A percentile compares a stretch with the other conserved stretches of the same genome.
These are phyloP conservation scores for Cariama cristata DNA, from an alignment of 2,113 vertebrate species.

Conservation along the genomic window DNA sequence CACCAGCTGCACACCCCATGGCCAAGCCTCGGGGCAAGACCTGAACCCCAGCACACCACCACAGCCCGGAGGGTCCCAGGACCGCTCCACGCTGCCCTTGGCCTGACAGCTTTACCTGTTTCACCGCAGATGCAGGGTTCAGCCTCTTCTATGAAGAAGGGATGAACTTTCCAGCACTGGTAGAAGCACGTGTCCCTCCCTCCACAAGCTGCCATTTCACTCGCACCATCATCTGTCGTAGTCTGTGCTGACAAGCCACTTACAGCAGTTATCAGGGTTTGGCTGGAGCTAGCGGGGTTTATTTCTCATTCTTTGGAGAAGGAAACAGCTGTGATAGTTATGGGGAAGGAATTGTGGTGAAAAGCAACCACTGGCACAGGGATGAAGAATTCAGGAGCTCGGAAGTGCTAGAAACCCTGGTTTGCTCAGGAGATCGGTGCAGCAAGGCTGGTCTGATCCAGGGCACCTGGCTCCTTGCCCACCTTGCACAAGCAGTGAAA, in stretches of 20 bases:
- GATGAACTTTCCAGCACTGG: rapidly evolving
- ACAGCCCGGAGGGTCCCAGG: rapidly evolving
- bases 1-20: neutral
- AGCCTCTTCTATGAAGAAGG: rapidly evolving
- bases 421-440: rapidly evolving
- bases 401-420: rapidly evolving
- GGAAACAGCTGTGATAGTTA: neutral
- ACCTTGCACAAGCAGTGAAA: rapidly evolving
- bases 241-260: neutral
- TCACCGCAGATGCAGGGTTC: rapidly evolving
- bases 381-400: neutral
- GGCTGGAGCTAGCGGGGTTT: neutral
- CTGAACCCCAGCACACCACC: rapidly evolving
- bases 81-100: rapidly evolving
- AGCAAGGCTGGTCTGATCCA: neutral
- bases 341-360: rapidly evolving
- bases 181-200: rapidly evolving
- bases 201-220: rapidly evolving
- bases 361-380: neutral
- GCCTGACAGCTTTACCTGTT: neutral
- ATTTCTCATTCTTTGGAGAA: neutral
- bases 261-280: neutral
- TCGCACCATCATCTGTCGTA: rapidly evolving
- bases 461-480: neutral
- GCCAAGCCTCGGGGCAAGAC: rapidly evolving